Conservation (phyloP, 2,888 invertebrate species). For the Xestia c-nigrum region DNA sequence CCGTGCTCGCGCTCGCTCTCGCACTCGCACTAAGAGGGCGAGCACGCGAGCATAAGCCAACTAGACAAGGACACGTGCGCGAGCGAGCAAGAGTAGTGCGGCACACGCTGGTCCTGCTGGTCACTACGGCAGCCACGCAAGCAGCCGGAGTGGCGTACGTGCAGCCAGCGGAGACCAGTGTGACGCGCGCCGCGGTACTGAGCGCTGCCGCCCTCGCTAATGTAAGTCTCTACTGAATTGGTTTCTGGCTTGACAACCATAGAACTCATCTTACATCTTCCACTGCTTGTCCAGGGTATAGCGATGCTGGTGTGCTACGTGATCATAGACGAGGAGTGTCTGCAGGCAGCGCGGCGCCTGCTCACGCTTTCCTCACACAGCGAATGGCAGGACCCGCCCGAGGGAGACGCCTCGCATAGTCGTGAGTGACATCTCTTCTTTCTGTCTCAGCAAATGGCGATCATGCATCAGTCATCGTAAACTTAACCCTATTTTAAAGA, state of each 20-base stretch:
- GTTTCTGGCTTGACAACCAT: background rate
- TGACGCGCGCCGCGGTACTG: constrained; percentile 78
- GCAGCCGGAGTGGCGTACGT: constrained; percentile 84
- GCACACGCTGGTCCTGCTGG: constrained; percentile 81
- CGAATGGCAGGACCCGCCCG: constrained; percentile 89
- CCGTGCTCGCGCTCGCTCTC: constrained; percentile 92
- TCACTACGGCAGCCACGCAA: constrained; percentile 81
- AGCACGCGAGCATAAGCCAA: constrained; percentile 10
- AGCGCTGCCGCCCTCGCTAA: constrained; percentile 82
- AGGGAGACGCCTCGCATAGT: constrained; percentile 91
- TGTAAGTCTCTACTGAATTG: constrained; percentile 69
- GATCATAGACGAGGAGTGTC: constrained; percentile 90
- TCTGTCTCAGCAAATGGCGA: background rate
- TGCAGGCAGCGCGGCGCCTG: constrained; percentile 82
- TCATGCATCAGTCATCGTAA: no score
- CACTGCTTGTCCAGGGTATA: constrained; percentile 84
- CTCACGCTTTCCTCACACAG: constrained; percentile 79
- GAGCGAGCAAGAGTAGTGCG: constrained; percentile 79
- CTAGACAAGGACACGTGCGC: constrained; percentile 87
- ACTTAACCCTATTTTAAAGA: background rate
- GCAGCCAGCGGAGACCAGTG: constrained; percentile 80
- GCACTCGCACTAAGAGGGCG: constrained; percentile 80
- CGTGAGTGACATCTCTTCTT: constrained; percentile 83
- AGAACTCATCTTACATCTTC: no score
- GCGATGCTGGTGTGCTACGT: constrained; percentile 91